Conservation (phyloP, 2,888 invertebrate genomes). For the Sacculina carcini region DNA sequence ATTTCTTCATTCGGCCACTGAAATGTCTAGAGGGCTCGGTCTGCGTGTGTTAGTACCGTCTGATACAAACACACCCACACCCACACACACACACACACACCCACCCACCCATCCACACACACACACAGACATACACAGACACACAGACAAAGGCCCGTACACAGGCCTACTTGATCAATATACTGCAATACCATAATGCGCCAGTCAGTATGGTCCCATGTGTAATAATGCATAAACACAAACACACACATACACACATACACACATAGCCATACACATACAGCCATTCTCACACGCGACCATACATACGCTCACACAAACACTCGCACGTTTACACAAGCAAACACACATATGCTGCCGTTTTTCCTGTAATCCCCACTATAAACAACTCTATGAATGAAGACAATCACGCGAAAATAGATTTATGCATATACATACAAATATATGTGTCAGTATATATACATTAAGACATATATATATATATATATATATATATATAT, state of each 20-base stretch:
- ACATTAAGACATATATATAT: neutral
- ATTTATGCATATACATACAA: neutral
- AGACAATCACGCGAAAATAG: neutral
- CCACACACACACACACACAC: too few species aligned
- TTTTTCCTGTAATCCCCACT: neutral
- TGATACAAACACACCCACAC: too few species aligned
- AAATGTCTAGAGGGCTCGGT: neutral
- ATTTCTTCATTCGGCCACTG: neutral
- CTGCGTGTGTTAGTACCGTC: too few species aligned
- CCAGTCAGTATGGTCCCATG: neutral
- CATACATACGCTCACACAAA: constrained; percentile 1
- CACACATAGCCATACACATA: neutral
- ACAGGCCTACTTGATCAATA: neutral
- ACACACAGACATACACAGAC: too few species aligned
- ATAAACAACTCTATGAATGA: neutral
- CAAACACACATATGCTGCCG: neutral
- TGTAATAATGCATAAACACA: neutral
- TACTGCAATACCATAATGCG: neutral
- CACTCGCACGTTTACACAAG: neutral
- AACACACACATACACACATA: neutral
- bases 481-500: neutral
- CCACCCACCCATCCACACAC: too few species aligned
- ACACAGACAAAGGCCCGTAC: too few species aligned
- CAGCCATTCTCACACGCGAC: neutral
- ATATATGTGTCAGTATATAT: neutral